phyloP scores from a whole-genome alignment of 2,888 invertebrate species.

The Petrolisthes cinctipes region DNA sequence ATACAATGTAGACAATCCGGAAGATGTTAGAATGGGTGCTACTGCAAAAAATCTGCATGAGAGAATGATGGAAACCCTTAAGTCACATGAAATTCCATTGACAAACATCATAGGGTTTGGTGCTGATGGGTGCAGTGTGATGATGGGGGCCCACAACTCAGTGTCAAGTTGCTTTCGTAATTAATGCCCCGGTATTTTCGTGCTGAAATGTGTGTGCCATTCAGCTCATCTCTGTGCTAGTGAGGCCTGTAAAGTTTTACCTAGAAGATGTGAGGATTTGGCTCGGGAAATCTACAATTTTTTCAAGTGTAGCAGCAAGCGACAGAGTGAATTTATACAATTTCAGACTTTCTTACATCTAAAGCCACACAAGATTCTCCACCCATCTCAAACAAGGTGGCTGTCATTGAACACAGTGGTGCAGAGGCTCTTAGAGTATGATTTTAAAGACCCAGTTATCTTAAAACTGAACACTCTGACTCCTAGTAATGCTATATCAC shows the following conservation, averaged over 20 bases:
- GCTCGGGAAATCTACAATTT: constrained; percentile 61
- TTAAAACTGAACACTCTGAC: neutral
- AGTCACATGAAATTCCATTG: neutral
- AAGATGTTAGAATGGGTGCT: constrained; percentile 1
- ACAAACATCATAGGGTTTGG: neutral
- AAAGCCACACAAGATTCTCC: constrained; percentile 66
- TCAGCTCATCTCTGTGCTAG: constrained; percentile 1
- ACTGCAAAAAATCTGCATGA: neutral
- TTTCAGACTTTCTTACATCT: constrained; percentile 66
- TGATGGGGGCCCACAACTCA: neutral
- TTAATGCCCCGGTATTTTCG: neutral
- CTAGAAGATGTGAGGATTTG: neutral
- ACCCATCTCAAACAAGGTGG: constrained; percentile 65
- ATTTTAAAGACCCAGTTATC: neutral
- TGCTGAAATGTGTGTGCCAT: neutral
- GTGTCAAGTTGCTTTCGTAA: neutral
- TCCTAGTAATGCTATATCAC: neutral
- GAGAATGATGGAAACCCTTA: neutral
- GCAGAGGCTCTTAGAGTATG: constrained; percentile 4
- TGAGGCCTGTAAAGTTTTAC: constrained; percentile 24
- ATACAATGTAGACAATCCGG: neutral
- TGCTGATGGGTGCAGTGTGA: too few species aligned
- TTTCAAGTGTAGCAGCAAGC: constrained; percentile 66
- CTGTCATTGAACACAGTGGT: constrained; percentile 5
- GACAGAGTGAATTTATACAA: constrained; percentile 64